Percentiles rank a stretch among this genome's conserved stretches.
Evolutionary conservation across 2,797 vertebrate genomes (phyloP).

Genomic region (Steatocranus sp.): DNA sequence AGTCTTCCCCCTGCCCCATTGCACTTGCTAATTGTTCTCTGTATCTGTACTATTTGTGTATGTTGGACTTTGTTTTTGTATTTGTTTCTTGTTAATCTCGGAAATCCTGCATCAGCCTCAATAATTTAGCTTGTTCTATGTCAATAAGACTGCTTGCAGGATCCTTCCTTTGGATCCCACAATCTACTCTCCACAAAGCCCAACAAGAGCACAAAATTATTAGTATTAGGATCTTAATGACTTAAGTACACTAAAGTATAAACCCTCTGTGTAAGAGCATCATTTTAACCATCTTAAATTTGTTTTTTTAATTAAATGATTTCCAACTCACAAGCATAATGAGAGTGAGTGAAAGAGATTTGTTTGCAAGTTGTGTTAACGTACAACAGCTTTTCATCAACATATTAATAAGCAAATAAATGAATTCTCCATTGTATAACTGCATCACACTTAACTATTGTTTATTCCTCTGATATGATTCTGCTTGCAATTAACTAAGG

Average conservation of each 20-base stretch:
- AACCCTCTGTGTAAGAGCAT: not conserved
- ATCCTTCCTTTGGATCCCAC: not conserved
- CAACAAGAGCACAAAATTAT: not conserved
- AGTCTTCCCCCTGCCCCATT: rapidly evolving
- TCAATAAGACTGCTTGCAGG: not conserved
- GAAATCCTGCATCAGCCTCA: not conserved
- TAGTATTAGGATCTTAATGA: not conserved
- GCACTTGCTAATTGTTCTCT: not conserved
- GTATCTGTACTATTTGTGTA: not conserved
- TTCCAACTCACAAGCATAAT: not conserved
- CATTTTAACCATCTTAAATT: not conserved
- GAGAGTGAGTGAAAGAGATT: not conserved
- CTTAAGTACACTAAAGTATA: not conserved
- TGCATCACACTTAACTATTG: not conserved
- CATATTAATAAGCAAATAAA: not conserved
- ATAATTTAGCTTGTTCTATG: not conserved
- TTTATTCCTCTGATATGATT: not conserved
- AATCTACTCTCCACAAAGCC: not conserved
- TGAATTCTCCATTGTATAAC: not conserved
- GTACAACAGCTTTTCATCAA: not conserved
- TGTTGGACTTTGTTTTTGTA: not conserved
- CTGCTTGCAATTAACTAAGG: not conserved
- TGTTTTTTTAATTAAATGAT: not conserved
- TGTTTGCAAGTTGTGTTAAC: not conserved
- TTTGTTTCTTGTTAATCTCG: not conserved